phyloP scores from a whole-genome alignment of 2,888 invertebrate species.

The Heliconius aoede region DNA sequence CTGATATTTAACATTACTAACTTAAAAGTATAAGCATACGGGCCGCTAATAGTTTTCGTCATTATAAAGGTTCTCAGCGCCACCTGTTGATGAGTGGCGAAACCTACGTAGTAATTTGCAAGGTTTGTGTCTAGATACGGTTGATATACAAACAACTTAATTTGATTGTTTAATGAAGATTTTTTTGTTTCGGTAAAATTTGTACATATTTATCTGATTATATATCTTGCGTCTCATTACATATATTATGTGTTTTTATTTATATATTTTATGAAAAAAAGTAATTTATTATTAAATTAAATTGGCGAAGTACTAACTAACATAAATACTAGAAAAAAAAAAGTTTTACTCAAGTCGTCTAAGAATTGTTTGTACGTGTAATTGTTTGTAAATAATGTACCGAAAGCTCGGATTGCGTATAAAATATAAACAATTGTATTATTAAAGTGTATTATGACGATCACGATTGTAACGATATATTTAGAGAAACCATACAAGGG shows the following conservation, averaged over 20 bases:
- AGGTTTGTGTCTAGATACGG: slow-evolving; percentile 21
- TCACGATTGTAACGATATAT: slow-evolving; percentile 26
- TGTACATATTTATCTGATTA: not conserved
- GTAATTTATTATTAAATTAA: not conserved
- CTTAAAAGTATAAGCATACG: not conserved
- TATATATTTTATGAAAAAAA: not conserved
- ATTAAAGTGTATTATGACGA: slow-evolving; percentile 4
- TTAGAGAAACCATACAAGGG: slow-evolving; percentile 51
- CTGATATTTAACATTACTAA: not conserved
- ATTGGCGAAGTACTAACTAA: not conserved
- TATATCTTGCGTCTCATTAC: not conserved
- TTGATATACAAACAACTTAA: not conserved
- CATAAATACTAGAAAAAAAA: too few relatives aligned
- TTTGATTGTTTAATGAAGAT: not conserved
- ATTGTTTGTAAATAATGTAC: not conserved
- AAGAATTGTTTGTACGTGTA: not conserved
- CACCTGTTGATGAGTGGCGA: slow-evolving; percentile 70
- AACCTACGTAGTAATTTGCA: slow-evolving; percentile 48
- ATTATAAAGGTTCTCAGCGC: slow-evolving; percentile 53
- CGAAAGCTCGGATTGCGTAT: not conserved
- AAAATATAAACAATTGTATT: slow-evolving; percentile 14
- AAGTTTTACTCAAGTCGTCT: not conserved
- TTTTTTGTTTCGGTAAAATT: not conserved
- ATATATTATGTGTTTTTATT: not conserved
- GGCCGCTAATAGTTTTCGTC: slow-evolving; percentile 8